Evolutionary conservation across 2,113 vertebrate genomes (phyloP), one percentile per base, ranked within the genome.

Genomic region (Paracanthobrama guichenoti): DNA sequence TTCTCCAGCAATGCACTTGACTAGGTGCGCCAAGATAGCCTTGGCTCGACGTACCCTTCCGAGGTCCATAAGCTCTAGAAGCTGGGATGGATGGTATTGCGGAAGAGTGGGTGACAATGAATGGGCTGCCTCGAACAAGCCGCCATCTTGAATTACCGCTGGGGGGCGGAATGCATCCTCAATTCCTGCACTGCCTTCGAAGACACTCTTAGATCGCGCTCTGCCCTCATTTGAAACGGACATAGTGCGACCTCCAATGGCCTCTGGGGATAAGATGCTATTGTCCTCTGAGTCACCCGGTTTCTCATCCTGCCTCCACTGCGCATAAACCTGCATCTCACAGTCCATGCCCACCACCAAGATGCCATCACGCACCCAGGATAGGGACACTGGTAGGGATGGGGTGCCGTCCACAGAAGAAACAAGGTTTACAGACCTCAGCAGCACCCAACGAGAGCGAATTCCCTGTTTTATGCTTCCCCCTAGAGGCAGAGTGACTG

Each of bases 311-410:
- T 99, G 97, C 83, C 96, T 96, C 98, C 98, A 99, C 79, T 99
- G 98, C 22, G 98, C 97, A 39, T 99, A 99, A 18, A 99, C 98
- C 0, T 99, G 98, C 98, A 99, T 99, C 91, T 99, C 98, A 90
- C 98, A 99, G 88, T 99, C 98, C 98, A 99, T 99, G 35, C 98
- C 98, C 81, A 99, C 96, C 55, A 99, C 98, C 86, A 99, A 90
- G 79, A 99, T 99, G 26, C 98, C 98, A 72, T 99, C 98, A 89
- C 98, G 94, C 69, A 99, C 97, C 98, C 98, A 99, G 62, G 98
- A 99, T 13, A 99, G 92, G 71, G 97, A 99, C 42, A 99, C 98
- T 0, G 98, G 98, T 82, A 99, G 89, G 2, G 96, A 99, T 39
- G 98, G 98, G 0, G 98, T 99, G 20, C 97, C 97, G 42, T 99